Evolutionary conservation across 2,888 invertebrate species (phyloP), one percentile per base, ranked within the genome.

Genomic region (Argyra leucocephala): DNA sequence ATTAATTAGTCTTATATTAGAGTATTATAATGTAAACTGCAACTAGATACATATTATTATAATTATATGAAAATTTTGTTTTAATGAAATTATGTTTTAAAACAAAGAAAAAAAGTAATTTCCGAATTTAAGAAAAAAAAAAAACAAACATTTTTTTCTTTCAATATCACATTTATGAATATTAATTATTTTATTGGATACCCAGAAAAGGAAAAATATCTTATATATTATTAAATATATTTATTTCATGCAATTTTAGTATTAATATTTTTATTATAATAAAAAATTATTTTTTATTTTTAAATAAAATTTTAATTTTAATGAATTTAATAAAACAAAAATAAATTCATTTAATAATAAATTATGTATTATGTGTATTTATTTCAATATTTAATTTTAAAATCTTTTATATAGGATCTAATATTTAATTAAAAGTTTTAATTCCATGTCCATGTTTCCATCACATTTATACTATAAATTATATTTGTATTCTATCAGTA

Each of bases 261-360:
- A 48, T 48, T 48, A 48, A 48, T 48, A 48, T 48, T 48, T 48
- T 48, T 48, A 48, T 48, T 48, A n/a, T n/a, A 48, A 48, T 48
- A 18, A 5, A 31, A 31, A 48, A 18, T 48, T 48, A 12, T 48
- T 48, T 37, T 37, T 37, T 37, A 9, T 48, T 48, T 48, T 48
- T 18, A 48, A 48, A 48, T 48, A 48, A 48, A 48, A 48, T 18
- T 48, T 48, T 15, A 9, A 12, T 48, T 48, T 48, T 48, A 18
- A 48, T 31, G 31, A 31, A 31, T 31, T 31, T 10, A 31, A n/a
- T 7, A 31, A 9, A 48, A 48, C 48, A 18, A 18, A 48, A 37
- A 37, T 48, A 48, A 48, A 48, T 48, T 48, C 48, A n/a, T 48
- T 48, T 48, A 48, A 48, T 48, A 48, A 48, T 48, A 48, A 48